Evolutionary conservation across 1,140 invertebrate species (phyloP).

Genomic region (Drosophila repletoides): DNA sequence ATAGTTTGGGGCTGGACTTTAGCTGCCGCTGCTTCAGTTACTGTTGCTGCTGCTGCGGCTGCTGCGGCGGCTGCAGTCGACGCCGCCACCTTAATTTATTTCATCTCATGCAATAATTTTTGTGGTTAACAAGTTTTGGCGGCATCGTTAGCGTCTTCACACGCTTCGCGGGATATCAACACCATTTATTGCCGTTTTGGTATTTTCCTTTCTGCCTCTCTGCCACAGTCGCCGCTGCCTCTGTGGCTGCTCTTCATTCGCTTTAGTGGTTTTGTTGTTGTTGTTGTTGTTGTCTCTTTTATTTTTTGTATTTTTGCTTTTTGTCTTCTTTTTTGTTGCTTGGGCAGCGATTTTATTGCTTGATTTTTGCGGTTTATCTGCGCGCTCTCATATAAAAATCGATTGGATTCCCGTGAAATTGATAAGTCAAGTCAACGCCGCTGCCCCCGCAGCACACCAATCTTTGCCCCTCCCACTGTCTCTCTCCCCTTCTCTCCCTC

Average conservation of each 20-base stretch:
- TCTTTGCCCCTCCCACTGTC: background rate
- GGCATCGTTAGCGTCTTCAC: conserved; percentile 82
- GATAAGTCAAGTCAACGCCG: conserved; percentile 80
- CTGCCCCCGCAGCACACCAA: background rate
- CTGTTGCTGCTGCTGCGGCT: conserved; percentile 9
- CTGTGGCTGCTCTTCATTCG: conserved; percentile 60
- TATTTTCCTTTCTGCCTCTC: conserved; percentile 67
- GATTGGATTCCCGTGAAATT: conserved; percentile 82
- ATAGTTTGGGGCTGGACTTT: conserved; percentile 50
- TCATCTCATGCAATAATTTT: conserved; percentile 81
- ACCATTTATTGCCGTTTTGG: conserved; percentile 82
- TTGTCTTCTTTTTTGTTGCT: conserved; percentile 30
- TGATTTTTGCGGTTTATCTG: conserved; percentile 81
- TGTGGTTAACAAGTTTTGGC: conserved; percentile 81
- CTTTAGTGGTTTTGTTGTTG: conserved; percentile 26
- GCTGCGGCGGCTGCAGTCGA: conserved; percentile 52
- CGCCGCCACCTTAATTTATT: conserved; percentile 80
- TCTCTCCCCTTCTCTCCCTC: background rate
- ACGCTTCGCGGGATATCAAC: conserved; percentile 82
- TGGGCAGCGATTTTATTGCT: conserved; percentile 71
- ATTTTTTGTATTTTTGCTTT: conserved; percentile 34
- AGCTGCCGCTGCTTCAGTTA: conserved; percentile 6
- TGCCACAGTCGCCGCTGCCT: conserved; percentile 17
- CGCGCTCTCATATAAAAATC: conserved; percentile 80
- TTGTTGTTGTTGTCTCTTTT: conserved; percentile 34